Percentiles rank a stretch among this genome's conserved stretches.
These are phyloP conservation scores for Andrena minutula DNA, from an alignment of 2,888 invertebrate genomes.

Conservation along the genomic window DNA sequence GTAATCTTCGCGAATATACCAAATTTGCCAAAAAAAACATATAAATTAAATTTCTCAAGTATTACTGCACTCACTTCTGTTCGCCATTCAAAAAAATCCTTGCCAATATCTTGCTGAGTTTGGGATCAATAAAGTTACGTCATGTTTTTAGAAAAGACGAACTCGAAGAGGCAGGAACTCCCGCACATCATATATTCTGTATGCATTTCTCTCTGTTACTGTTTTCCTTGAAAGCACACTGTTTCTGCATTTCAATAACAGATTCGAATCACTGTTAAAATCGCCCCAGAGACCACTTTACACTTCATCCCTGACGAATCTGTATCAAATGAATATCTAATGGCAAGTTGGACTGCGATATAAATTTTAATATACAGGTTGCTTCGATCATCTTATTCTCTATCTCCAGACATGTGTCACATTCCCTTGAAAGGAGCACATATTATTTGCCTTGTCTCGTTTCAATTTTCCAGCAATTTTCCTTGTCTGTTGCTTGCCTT, in stretches of 20 bases:
- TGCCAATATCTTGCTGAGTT: too few species aligned
- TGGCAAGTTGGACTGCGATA: constrained; percentile 32
- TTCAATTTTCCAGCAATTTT: constrained; percentile 38
- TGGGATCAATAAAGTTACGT: neutral
- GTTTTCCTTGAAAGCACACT: constrained; percentile 17
- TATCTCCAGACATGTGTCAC: constrained; percentile 8
- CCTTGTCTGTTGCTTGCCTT: neutral
- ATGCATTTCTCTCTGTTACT: neutral
- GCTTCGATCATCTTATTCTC: constrained; percentile 43
- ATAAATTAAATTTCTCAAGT: too few species aligned
- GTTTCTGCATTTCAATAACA: neutral
- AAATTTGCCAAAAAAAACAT: too few species aligned
- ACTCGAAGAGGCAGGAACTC: neutral
- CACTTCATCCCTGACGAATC: neutral
- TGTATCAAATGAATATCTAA: constrained; percentile 8
- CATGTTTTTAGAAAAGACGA: neutral
- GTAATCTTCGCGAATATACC: too few species aligned
- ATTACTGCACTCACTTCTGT: too few species aligned
- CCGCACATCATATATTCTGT: constrained; percentile 2
- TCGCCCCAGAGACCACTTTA: constrained; percentile 2
- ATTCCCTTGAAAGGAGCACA: constrained; percentile 25
- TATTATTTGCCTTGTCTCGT: constrained; percentile 27
- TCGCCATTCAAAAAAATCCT: too few species aligned
- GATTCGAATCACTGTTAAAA: constrained; percentile 30
- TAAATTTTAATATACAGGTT: constrained; percentile 51